Base-by-base conservation (phyloP, 1,140 invertebrate species). In the Psix sp. region DNA sequence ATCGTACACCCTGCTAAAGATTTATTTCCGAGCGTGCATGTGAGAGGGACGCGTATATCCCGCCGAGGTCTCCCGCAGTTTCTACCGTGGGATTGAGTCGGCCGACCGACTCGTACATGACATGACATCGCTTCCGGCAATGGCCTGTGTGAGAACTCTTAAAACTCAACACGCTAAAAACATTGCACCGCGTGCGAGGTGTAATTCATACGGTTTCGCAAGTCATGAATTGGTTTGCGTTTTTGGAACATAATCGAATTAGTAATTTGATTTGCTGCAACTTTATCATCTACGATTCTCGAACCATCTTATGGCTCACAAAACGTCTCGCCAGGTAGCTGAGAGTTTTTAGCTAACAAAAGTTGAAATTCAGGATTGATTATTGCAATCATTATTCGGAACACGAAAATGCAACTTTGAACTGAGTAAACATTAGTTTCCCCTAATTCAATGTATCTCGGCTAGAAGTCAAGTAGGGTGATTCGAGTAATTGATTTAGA, bases 1-100 rank as follows among this genome's bases (percentile, higher is more conserved):
- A 85, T 86, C 84, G 84, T 77, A 79, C 76, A 79, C 70, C 81
- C 80, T 77, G 81, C 80, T 83, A 82, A 84, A 84, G 82, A 86
- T 86, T 86, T 85, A 87, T 86, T 80, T 82, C 78, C 80, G 76
- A 77, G 68, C 74, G 77, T 77, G 74, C 66, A 75, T 75, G 73
- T 76, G 76, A 77, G 73, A 76, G 67, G 54, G 71, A 75, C 62
- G 80, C 75, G 78, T 67, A 84, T 84, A 84, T 83, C 83, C 82
- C 77, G 81, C 80, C 77, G 79, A 74, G 80, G 77, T 82, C 82
- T 82, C 83, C 82, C 83, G 83, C 81, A 77, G 83, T 80, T 81
- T 80, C 72, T 74, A 85, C 84, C 84, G 84, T 85, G 83, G 80
- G 83, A 86, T 85, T 84, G 76, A 74, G 78, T 76, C 74, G 73